Base-by-base conservation (phyloP, 2,113 vertebrate genomes). In the Cyanistes caeruleus region DNA sequence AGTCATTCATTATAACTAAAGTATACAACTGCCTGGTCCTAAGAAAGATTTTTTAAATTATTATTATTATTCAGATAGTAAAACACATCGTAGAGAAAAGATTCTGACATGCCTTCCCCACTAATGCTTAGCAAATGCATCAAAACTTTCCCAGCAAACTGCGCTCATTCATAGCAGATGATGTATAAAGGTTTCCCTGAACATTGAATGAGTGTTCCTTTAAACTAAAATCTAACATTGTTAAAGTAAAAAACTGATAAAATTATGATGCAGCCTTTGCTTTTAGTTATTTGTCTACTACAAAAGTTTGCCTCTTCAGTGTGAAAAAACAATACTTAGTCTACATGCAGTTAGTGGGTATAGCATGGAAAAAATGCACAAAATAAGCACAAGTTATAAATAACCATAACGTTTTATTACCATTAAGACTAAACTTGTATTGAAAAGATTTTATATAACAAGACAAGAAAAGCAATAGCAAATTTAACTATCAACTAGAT, bases 401-500 rank as follows among this genome's bases (percentile, higher is more conserved):
- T 99, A 99, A 99, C 99, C 99, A 99, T 99, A 99, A 99, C 99
- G 98, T 99, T 99, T 99, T 99, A 99, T 99, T 99, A 99, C 99
- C 99, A 99, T 99, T 99, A 99, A 99, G 99, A 99, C 99, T 99
- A 99, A 99, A 99, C 99, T 99, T 99, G 98, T 99, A 99, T 99
- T 99, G 99, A 99, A 99, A 99, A 99, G 99, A 99, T 99, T 99
- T 99, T 98, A 99, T 99, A 99, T 99, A 99, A 99, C 99, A 99
- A 99, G 99, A 99, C 99, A 99, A 99, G 99, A 99, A 99, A 99
- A 99, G 99, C 99, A 99, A 99, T 99, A 99, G 99, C 99, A 99
- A 99, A 99, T 99, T 99, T 98, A 99, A 99, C 99, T 99, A 99
- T 99, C 99, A 99, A 99, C 99, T 99, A 99, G 99, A 99, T 99